phyloP scores from a whole-genome alignment of 2,797 vertebrate species.

The Myotis findleyi region DNA sequence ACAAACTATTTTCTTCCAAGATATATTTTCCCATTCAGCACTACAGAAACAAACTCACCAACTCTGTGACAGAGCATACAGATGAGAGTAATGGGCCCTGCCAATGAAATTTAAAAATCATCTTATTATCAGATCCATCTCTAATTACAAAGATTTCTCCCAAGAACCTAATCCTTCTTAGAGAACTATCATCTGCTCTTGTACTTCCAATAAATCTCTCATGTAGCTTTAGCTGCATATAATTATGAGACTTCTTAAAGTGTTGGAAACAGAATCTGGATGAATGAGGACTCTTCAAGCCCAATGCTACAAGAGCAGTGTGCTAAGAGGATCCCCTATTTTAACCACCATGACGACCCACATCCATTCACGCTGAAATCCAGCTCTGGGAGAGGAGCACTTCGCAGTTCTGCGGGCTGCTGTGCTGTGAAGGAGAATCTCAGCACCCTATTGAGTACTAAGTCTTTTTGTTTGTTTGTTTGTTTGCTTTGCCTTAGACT shows the following conservation, averaged over 20 bases:
- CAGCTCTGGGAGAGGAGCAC: background rate
- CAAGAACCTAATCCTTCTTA: conserved; percentile 56
- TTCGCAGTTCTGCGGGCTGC: background rate
- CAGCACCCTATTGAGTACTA: background rate
- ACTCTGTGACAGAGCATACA: background rate
- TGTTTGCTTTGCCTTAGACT: conserved; percentile 48
- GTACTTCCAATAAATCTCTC: conserved; percentile 55
- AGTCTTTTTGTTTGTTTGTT: conserved; percentile 43
- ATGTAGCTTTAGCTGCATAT: conserved; percentile 42
- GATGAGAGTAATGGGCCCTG: conserved; percentile 4
- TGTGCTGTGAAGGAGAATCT: background rate
- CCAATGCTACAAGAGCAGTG: background rate
- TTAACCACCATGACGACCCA: background rate
- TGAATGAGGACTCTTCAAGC: conserved; percentile 36
- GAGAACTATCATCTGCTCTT: conserved; percentile 51
- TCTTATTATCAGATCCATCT: background rate
- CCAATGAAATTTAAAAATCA: conserved; percentile 35
- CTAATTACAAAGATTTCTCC: conserved; percentile 70
- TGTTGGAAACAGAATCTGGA: conserved; percentile 43
- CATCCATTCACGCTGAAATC: conserved; percentile 19
- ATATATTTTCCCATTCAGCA: conserved; percentile 14
- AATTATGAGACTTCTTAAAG: conserved; percentile 53
- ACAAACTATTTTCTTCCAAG: background rate
- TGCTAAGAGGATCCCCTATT: background rate
- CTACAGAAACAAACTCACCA: conserved; percentile 29